Evolutionary conservation across 2,888 invertebrate species (phyloP).

Genomic region (Luperina nickerlii): DNA sequence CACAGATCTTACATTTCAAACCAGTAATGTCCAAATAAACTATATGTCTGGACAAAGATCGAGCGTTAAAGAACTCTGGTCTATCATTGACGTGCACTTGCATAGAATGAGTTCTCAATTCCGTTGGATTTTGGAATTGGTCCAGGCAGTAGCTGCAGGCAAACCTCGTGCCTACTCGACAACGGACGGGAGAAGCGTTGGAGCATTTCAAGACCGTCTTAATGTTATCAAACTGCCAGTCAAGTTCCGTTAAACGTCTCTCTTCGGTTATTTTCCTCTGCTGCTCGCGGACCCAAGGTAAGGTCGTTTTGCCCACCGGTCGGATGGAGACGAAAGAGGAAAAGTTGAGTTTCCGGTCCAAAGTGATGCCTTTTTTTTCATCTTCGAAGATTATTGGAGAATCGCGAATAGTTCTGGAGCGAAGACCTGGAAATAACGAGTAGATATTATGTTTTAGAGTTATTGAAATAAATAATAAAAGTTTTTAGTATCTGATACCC

Average conservation of each 20-base stretch:
- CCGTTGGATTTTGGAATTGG: slow-evolving; percentile 75
- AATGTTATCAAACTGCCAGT: slow-evolving; percentile 81
- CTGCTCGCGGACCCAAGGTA: slow-evolving; percentile 61
- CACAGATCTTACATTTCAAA: slow-evolving; percentile 77
- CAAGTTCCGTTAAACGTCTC: slow-evolving; percentile 73
- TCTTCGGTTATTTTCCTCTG: slow-evolving; percentile 61
- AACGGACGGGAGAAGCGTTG: slow-evolving; percentile 81
- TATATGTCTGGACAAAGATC: slow-evolving; percentile 75
- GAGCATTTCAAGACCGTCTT: slow-evolving; percentile 75
- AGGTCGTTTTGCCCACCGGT: slow-evolving; percentile 64
- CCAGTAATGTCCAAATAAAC: slow-evolving; percentile 80
- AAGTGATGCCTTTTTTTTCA: slow-evolving; percentile 56
- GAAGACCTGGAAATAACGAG: slow-evolving; percentile 66
- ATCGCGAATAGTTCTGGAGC: slow-evolving; percentile 48
- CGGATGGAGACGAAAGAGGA: slow-evolving; percentile 74
- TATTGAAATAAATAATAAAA: background rate
- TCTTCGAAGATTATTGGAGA: slow-evolving; percentile 51
- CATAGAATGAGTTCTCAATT: slow-evolving; percentile 76
- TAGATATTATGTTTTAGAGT: slow-evolving; percentile 39
- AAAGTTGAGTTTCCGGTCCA: slow-evolving; percentile 74
- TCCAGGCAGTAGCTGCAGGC: slow-evolving; percentile 81
- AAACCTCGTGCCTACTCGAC: slow-evolving; percentile 74
- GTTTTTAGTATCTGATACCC: slow-evolving; percentile 17
- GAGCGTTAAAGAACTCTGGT: slow-evolving; percentile 74
- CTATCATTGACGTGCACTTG: slow-evolving; percentile 70